Conservation (phyloP, 2,113 vertebrate species). For the Gobiocypris rarus region DNA sequence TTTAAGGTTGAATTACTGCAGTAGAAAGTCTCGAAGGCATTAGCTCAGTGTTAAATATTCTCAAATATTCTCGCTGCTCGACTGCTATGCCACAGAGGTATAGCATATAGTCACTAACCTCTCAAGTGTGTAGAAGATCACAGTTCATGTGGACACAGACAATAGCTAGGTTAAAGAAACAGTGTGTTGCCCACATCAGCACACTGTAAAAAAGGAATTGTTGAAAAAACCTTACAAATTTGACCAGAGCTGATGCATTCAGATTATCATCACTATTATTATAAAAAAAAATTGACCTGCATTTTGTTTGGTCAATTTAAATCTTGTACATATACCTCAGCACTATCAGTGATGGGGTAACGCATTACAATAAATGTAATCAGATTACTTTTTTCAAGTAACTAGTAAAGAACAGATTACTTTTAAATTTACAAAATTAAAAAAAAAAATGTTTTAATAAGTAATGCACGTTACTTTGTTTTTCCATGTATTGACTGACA, state of each 20-base stretch:
- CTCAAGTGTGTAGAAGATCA: background rate
- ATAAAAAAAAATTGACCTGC: background rate
- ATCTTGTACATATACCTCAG: background rate
- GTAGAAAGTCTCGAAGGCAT: constrained; percentile 16
- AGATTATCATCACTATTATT: background rate
- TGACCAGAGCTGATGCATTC: background rate
- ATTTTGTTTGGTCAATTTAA: background rate
- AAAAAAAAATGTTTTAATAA: no score
- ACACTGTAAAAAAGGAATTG: background rate
- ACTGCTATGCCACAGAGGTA: background rate
- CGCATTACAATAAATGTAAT: no score
- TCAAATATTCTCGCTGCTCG: background rate
- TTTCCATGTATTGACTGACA: no score
- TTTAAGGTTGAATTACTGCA: background rate
- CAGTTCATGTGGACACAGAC: background rate
- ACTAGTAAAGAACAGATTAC: no score
- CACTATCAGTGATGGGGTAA: background rate
- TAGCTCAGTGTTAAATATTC: constrained; percentile 25
- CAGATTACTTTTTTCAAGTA: no score
- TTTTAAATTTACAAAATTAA: no score
- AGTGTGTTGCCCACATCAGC: background rate
- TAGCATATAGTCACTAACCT: constrained; percentile 12
- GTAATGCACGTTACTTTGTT: no score
- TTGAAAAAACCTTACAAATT: background rate
- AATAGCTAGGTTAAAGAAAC: background rate